These are phyloP conservation scores for Misgurnus mizolepis DNA, from an alignment of 2,113 vertebrate species.

Conservation along the genomic window DNA sequence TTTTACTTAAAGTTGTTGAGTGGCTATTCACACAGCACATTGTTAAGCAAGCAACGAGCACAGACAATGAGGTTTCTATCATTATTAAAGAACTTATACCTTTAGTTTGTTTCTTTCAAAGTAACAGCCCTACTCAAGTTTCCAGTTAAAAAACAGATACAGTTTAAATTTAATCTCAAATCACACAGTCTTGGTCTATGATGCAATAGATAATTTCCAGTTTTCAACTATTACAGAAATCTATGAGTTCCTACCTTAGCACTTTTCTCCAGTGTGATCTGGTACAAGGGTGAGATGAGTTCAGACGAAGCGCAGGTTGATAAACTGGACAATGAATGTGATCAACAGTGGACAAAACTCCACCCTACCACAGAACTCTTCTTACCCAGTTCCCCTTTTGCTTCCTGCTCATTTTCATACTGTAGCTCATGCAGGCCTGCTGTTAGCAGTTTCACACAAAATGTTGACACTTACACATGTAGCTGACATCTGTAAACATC, in stretches of 20 bases:
- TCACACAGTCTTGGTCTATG: background rate
- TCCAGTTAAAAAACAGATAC: background rate
- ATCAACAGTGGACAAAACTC: conserved; percentile 69
- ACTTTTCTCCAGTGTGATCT: conserved; percentile 24
- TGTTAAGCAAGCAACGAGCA: background rate
- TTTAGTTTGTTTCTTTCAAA: background rate
- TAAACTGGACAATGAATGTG: conserved; percentile 50
- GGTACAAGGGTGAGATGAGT: conserved; percentile 10
- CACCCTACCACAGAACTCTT: conserved; percentile 72
- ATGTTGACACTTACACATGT: background rate
- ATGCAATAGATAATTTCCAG: background rate
- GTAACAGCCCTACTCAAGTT: background rate
- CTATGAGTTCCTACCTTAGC: conserved; percentile 60
- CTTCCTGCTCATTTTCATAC: conserved; percentile 80
- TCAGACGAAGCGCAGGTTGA: conserved; percentile 1
- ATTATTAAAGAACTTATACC: background rate
- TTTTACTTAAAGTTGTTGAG: background rate
- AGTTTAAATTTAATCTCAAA: conserved; percentile 3
- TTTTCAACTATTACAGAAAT: conserved; percentile 20
- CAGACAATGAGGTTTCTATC: background rate
- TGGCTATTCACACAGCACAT: background rate
- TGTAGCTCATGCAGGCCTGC: conserved; percentile 60
- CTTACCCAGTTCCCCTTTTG: conserved; percentile 77
- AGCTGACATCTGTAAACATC: no score
- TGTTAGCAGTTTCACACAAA: conserved; percentile 47